Evolutionary conservation across 2,797 vertebrate species (phyloP), one percentile per base, ranked within the genome.

Genomic region (Odontamblyopus rebecca): DNA sequence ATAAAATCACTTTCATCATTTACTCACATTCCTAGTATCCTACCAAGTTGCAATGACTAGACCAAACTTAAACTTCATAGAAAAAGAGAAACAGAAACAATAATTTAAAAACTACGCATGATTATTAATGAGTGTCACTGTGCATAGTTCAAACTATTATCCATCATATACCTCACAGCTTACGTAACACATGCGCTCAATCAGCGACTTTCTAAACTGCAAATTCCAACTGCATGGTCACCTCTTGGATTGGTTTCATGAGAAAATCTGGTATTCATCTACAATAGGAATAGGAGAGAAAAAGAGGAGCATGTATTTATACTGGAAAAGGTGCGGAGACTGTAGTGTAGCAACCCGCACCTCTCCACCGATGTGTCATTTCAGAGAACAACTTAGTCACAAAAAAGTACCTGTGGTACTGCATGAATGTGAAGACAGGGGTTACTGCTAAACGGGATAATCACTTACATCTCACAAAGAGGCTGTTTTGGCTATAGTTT

Each of bases 231-330:
- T 63, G 73, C 38, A 1, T 64, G 70, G 85, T 85, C 85, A 88
- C 73, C 79, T 84, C 80, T 88, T 90, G 79, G 87, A 69, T 26
- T 15, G 0, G 63, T 73, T 81, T 68, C 64, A 77, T 72, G 70
- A 72, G 73, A 85, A 86, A 88, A 77, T 80, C 81, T 80, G 79
- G 69, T 76, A 44, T 83, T 26, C 68, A 80, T 84, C 84, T 77
- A 71, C 71, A 83, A 76, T 56, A 67, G 79, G 82, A 86, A 78
- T 83, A 78, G 71, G 82, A 85, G 82, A 76, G 78, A 67, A 70
- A 78, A 65, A 35, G 64, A 50, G 76, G 70, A 41, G 18, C 69
- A 61, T 76, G 75, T 89, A 78, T 89, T 90, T 87, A 81, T 70
- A 26, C 85, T 86, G 89, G 89, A 80, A 73, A 38, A 38, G 57